phyloP scores from a whole-genome alignment of 2,888 invertebrate species.

The Tribolium freemani region DNA sequence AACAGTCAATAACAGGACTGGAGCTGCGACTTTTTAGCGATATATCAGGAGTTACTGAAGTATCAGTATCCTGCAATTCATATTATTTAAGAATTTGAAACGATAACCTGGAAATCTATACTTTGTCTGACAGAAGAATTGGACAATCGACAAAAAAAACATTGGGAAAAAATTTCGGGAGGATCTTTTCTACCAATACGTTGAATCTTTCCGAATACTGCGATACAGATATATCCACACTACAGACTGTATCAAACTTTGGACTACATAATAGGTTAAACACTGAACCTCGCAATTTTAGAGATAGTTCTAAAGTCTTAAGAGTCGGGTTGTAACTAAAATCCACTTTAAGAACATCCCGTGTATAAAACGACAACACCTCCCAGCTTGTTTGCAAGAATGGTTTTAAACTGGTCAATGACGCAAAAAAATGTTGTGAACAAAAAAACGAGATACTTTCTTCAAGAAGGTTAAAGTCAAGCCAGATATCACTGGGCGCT shows the following conservation, averaged over 20 bases:
- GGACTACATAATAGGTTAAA: background rate
- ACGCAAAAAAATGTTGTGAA: background rate
- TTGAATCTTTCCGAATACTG: background rate
- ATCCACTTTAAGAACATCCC: background rate
- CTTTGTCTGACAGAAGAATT: background rate
- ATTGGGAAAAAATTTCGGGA: background rate
- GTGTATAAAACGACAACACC: background rate
- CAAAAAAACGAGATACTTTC: conserved; percentile 2
- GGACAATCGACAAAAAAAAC: background rate
- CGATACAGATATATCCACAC: background rate
- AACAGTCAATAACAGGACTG: background rate
- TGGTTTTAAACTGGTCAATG: background rate
- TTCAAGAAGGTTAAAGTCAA: conserved; percentile 1
- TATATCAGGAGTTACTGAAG: background rate
- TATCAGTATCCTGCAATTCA: background rate
- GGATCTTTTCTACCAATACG: background rate
- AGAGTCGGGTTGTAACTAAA: background rate
- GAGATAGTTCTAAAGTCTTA: background rate
- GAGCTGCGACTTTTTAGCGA: background rate
- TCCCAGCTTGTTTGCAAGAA: background rate
- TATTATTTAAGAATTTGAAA: background rate
- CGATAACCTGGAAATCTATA: background rate
- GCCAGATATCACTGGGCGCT: background rate
- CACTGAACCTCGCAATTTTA: background rate
- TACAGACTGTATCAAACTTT: background rate